Base-by-base conservation (phyloP, 2,797 vertebrate genomes). In the Poeciliopsis gracilis region DNA sequence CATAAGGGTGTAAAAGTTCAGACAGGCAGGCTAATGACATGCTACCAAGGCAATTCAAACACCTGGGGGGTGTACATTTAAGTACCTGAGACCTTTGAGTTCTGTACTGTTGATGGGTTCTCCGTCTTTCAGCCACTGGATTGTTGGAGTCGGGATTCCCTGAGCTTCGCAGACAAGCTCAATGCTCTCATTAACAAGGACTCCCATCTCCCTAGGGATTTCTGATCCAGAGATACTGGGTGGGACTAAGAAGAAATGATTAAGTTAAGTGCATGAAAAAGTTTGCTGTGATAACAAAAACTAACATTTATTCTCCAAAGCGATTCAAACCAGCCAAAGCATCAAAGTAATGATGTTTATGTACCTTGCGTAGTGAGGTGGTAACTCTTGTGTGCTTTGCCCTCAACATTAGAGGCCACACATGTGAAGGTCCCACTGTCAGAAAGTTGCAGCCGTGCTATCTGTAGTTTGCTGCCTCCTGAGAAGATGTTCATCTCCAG, bases 121-220 rank as follows among this genome's bases (percentile, higher is more conserved):
- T 30, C 98, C 98, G 75, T 98, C 97, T 91, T 97, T 98, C 72
- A 98, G 94, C 98, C 98, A 99, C 12, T 96, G 97, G 77, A 98
- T 84, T 47, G 86, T 76, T 0, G 98, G 98, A 0, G 71, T 73
- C 0, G 98, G 98, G 77, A 92, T 95, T 70, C 98, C 98, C 76
- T 79, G 84, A 36, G 95, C 96, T 71, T 77, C 93, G 87, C 98
- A 99, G 76, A 95, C 75, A 78, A 99, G 95, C 90, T 97, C 95
- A 73, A 97, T 81, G 49, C 95, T 96, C 91, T 99, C 96, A 77
- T 97, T 97, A 1, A 96, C 90, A 78, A 98, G 91, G 33, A 96
- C 96, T 23, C 95, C 95, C 59, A 98, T 91, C 86, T 98, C 97
- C 38, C 94, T 96, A 10, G 98, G 96, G 88, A 97, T 92, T 89